These are phyloP conservation scores for Dynastes maya DNA, from an alignment of 2,888 invertebrate species.

Conservation along the genomic window DNA sequence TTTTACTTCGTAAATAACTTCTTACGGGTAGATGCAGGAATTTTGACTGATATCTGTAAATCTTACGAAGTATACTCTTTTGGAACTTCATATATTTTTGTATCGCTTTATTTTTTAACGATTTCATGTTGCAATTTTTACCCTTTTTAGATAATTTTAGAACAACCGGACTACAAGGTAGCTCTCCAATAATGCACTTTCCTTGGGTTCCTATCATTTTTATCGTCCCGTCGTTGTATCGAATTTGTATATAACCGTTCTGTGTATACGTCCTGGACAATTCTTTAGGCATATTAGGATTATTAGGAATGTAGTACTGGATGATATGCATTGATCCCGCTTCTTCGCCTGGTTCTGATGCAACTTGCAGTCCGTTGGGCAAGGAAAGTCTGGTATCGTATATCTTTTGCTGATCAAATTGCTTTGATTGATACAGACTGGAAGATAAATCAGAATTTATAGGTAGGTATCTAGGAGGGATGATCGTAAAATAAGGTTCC, in stretches of 20 bases:
- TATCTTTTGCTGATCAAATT: neutral
- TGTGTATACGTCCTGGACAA: constrained; percentile 41
- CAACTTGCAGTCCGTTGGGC: constrained; percentile 49
- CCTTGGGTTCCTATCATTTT: constrained; percentile 49
- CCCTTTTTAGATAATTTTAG: neutral
- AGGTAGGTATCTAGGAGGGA: too few species aligned
- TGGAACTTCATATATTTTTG: constrained; percentile 35
- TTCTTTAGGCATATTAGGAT: constrained; percentile 38
- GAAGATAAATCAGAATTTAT: neutral
- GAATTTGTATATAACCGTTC: constrained; percentile 41
- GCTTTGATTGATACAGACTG: neutral
- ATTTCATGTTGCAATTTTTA: too few species aligned
- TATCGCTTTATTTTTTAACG: neutral
- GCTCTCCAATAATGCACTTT: constrained; percentile 23
- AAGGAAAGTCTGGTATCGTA: constrained; percentile 47
- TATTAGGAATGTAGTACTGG: constrained; percentile 42
- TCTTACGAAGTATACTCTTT: constrained; percentile 37
- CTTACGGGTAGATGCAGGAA: constrained; percentile 37
- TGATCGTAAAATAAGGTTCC: too few species aligned
- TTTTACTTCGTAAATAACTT: constrained; percentile 30
- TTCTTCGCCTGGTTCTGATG: constrained; percentile 20
- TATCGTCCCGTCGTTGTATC: constrained; percentile 41
- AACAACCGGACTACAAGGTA: constrained; percentile 9
- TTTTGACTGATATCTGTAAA: constrained; percentile 43
- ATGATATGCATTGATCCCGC: constrained; percentile 26